Evolutionary conservation across 2,888 invertebrate genomes (phyloP).

Genomic region (Anthoptus insignis): DNA sequence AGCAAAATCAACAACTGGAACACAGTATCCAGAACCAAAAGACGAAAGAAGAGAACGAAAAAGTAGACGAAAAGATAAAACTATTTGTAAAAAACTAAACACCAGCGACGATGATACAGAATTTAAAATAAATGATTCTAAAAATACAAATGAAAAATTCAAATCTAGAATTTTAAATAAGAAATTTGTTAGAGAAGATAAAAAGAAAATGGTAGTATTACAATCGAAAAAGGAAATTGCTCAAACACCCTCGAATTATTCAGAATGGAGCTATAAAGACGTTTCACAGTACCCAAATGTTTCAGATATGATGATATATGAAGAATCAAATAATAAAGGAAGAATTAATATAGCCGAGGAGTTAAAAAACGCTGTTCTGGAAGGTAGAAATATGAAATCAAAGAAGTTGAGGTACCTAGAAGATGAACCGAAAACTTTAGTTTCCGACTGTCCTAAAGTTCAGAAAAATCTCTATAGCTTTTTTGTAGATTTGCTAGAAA

Average conservation of each 20-base stretch:
- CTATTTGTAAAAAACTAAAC: conserved; percentile 18
- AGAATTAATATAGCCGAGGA: conserved; percentile 9
- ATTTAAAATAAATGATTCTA: conserved; percentile 26
- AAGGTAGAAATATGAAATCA: conserved; percentile 46
- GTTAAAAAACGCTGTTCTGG: conserved; percentile 43
- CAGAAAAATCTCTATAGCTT: conserved; percentile 66
- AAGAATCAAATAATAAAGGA: not conserved
- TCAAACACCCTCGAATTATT: conserved; percentile 60
- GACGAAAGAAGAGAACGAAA: conserved; percentile 21
- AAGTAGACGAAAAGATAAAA: conserved; percentile 19
- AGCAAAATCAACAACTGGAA: conserved; percentile 63
- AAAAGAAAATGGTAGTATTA: conserved; percentile 57
- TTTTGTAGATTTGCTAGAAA: conserved; percentile 68
- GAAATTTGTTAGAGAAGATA: conserved; percentile 51
- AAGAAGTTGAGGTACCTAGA: conserved; percentile 47
- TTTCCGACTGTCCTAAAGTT: conserved; percentile 49
- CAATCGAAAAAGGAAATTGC: conserved; percentile 59
- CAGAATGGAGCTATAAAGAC: conserved; percentile 46
- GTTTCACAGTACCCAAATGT: conserved; percentile 19
- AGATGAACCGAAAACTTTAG: conserved; percentile 53
- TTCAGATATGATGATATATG: conserved; percentile 8
- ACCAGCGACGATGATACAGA: conserved; percentile 42
- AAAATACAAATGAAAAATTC: conserved; percentile 36
- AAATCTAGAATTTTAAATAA: conserved; percentile 47
- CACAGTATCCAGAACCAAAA: conserved; percentile 60